A percentile compares a stretch with the other conserved stretches of the same genome.
Conservation (phyloP, 2,888 invertebrate genomes). For the Athalia cordata region DNA sequence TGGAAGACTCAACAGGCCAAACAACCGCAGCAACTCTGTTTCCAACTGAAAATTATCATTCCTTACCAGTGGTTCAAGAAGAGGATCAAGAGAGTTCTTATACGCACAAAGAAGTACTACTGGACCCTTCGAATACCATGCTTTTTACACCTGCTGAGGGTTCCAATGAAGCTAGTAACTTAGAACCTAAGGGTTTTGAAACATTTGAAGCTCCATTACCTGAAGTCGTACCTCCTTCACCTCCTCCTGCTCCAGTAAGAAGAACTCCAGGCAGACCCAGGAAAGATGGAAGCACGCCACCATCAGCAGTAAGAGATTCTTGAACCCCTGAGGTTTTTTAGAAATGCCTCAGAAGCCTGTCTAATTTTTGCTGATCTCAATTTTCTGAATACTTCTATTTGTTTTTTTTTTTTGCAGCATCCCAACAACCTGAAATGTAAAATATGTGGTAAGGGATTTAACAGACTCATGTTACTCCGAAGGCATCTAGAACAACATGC, state of each 20-base stretch:
- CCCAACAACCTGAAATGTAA: conserved; percentile 70
- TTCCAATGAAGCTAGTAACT: not conserved
- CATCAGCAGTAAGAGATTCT: conserved; percentile 11
- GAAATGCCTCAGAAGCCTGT: not conserved
- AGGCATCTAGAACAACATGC: conserved; percentile 76
- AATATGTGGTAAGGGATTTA: conserved; percentile 74
- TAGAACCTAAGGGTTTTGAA: conserved; percentile 25
- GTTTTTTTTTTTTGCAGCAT: conserved; percentile 20
- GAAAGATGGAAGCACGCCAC: conserved; percentile 54
- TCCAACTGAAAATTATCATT: conserved; percentile 50
- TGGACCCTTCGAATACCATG: conserved; percentile 10
- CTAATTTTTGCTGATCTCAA: not conserved
- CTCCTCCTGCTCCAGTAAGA: conserved; percentile 30
- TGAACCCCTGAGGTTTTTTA: not conserved
- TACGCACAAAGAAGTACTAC: conserved; percentile 19
- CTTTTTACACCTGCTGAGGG: not conserved
- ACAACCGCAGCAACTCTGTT: conserved; percentile 51
- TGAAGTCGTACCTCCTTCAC: not conserved
- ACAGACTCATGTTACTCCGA: conserved; percentile 74
- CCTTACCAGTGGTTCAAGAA: conserved; percentile 42
- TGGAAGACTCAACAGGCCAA: conserved; percentile 42
- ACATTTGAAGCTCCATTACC: conserved; percentile 23
- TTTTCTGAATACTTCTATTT: not conserved
- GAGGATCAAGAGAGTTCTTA: conserved; percentile 20
- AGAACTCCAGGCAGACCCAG: conserved; percentile 62